Conservation (phyloP, 2,113 vertebrate species). For the Actenoides lindsayi region DNA sequence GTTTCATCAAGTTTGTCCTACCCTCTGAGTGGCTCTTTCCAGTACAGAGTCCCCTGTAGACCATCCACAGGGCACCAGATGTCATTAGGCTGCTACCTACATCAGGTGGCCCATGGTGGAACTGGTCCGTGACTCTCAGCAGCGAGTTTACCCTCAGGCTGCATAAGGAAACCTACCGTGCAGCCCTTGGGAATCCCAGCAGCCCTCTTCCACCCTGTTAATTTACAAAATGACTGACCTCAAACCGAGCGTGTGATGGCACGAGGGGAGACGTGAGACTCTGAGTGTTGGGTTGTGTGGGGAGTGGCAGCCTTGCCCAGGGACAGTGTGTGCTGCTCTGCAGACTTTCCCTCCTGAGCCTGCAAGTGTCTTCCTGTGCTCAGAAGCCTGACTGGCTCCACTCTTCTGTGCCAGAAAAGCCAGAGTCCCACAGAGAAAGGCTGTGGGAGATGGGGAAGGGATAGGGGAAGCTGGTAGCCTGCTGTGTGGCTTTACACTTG, state of each 20-base stretch:
- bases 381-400: background rate
- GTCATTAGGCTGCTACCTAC: background rate
- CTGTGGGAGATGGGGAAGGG: background rate
- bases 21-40: background rate
- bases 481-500: background rate
- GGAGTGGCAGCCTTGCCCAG: background rate
- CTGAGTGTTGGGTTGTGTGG: background rate
- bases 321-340: background rate
- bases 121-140: background rate
- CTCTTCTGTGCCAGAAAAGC: background rate
- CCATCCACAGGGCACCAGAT: background rate
- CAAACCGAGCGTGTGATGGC: background rate
- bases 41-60: accelerated
- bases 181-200: background rate
- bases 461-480: background rate
- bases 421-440: accelerated
- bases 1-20: background rate
- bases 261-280: background rate
- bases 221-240: background rate
- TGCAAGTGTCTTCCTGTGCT: background rate
- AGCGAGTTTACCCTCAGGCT: background rate
- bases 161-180: background rate
- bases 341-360: background rate
- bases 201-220: background rate
- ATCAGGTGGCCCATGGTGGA: background rate